Base-by-base conservation (phyloP, 2,113 vertebrate species). In the Gila orcuttii region DNA sequence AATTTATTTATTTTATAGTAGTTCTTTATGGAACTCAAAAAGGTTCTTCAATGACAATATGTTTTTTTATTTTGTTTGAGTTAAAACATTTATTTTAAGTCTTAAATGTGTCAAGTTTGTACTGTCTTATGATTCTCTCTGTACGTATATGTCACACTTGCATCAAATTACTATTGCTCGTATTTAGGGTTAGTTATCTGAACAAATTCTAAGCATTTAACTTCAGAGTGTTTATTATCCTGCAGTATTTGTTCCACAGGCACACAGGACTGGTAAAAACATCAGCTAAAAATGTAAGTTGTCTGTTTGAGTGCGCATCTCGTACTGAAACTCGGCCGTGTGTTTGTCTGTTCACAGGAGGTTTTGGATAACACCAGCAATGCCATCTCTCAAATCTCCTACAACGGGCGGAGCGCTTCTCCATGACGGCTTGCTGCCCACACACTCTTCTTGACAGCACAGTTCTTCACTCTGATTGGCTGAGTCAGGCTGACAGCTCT, bases 281-380 rank as follows among this genome's bases (percentile, higher is more conserved):
- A 71, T 11, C 3, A n/a, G 36, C 10, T 73, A 42, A n/a, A 42
- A 39, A 11, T 42, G 0, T 0, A 76, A 2, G 13, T 19, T 52
- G 23, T 76, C 74, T 28, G 28, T 33, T 9, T 79, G 77, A 33
- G 11, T 62, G 33, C 13, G 2, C 55, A 2, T 42, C 77, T 79
- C 33, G 21, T 42, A 25, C 77, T 42, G 42, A 52, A 31, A 50
- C 31, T 8, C 39, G 50, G 55, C 52, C 42, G 31, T 15, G 47
- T 71, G 17, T 74, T 19, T 68, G 3, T 79, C 15, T 85, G 9
- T 71, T 42, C 73, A 86, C 95, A 99, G 98, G 98, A 99, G 94
- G 92, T 96, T 87, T 95, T 97, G 91, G 98, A 99, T 94, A 98
- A 95, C 93, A 93, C 96, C 90, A 97, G 96, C 88, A 98, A 97